Conservation (phyloP, 64 coral and sea anemone species). For the Actinia equina region DNA sequence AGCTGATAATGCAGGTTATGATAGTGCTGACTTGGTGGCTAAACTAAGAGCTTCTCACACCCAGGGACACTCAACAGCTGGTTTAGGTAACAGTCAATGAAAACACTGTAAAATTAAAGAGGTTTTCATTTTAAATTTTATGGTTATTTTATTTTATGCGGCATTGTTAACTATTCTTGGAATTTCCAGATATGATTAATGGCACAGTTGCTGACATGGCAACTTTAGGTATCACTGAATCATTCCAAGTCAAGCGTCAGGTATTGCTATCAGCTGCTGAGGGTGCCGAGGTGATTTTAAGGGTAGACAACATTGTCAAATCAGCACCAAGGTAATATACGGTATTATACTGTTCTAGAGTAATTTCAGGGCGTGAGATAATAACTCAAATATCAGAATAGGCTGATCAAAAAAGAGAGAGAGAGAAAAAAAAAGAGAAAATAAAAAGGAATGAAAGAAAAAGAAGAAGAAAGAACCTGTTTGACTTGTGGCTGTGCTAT, state of each 20-base stretch:
- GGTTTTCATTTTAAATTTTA: neutral
- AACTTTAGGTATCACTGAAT: conserved; percentile 94
- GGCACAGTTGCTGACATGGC: conserved; percentile 83
- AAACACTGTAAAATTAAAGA: too few species aligned
- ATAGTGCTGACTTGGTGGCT: conserved; percentile 96
- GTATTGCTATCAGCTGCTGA: conserved; percentile 89
- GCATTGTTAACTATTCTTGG: neutral
- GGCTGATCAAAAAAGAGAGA: neutral
- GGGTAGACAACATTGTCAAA: conserved; percentile 97
- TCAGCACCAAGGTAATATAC: conserved; percentile 83
- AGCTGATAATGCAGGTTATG: conserved; percentile 98
- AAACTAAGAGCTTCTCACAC: conserved; percentile 94
- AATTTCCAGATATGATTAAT: conserved; percentile 72
- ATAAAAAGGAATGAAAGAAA: too few species aligned
- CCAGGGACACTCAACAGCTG: conserved; percentile 73
- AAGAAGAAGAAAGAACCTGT: too few species aligned
- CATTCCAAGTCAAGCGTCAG: conserved; percentile 92
- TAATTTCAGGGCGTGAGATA: neutral
- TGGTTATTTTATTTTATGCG: neutral
- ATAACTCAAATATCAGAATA: too few species aligned
- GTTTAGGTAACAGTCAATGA: conserved; percentile 59
- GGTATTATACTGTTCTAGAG: neutral
- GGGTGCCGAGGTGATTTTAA: conserved; percentile 93
- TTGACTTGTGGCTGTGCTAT: too few species aligned
- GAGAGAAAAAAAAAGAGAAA: neutral